Percentiles rank a stretch among this genome's conserved stretches.
phyloP scores from a whole-genome alignment of 2,113 vertebrate genomes.

The Ictalurus furcatus region DNA sequence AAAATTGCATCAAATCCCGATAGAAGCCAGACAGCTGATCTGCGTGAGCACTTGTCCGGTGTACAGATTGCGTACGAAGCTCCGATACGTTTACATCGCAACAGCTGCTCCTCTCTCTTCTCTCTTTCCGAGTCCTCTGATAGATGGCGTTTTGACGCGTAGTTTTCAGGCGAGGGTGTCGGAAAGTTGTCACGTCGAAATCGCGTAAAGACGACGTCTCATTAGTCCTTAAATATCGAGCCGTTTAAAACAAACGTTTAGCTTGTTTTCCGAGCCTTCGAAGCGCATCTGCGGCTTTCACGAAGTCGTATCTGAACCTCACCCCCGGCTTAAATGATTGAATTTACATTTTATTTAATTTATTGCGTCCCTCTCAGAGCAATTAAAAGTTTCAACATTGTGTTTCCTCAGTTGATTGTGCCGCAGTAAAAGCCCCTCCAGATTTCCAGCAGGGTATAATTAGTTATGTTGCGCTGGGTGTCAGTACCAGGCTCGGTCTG shows the following conservation, averaged over 20 bases:
- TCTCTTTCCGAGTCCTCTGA: background rate
- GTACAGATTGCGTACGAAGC: background rate
- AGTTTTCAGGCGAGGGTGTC: background rate
- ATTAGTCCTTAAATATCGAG: constrained; percentile 15
- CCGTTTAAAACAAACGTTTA: background rate
- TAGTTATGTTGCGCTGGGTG: constrained; percentile 24
- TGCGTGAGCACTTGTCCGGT: background rate
- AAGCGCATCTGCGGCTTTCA: background rate
- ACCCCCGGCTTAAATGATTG: background rate
- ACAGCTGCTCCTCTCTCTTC: constrained; percentile 2
- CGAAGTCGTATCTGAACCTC: background rate
- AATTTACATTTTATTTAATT: background rate
- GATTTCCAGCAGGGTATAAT: constrained; percentile 22
- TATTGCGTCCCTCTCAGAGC: constrained; percentile 11
- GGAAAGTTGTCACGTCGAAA: constrained; percentile 10
- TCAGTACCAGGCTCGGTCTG: constrained; percentile 17
- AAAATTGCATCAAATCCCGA: background rate
- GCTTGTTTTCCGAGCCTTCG: background rate
- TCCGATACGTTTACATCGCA: background rate
- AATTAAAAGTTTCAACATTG: constrained; percentile 24
- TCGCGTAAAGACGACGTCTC: constrained; percentile 1
- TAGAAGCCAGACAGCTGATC: background rate
- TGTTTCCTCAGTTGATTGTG: constrained; percentile 27
- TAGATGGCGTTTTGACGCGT: background rate
- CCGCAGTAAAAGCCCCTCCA: constrained; percentile 2